These are phyloP conservation scores for Hirundichthys speculiger DNA, from an alignment of 2,113 vertebrate species.

Conservation along the genomic window DNA sequence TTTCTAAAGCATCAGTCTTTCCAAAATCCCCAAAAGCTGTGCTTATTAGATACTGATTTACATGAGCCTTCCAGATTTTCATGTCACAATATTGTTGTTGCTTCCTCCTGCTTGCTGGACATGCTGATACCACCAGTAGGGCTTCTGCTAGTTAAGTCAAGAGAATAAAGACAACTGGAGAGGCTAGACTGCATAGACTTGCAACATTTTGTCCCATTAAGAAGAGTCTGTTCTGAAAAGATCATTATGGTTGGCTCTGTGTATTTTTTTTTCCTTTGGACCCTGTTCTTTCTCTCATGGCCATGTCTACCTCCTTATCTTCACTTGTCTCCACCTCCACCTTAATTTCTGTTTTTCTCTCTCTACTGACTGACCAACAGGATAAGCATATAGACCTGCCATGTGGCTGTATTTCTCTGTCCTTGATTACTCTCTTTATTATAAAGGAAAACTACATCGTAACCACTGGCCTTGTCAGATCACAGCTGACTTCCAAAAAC, in stretches of 20 bases:
- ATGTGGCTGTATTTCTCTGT: conserved; percentile 33
- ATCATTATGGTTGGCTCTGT: neutral
- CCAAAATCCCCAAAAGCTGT: conserved; percentile 32
- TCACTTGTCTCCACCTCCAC: conserved; percentile 32
- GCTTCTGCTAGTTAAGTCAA: conserved; percentile 16
- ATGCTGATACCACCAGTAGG: conserved; percentile 31
- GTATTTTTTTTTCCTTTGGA: conserved; percentile 23
- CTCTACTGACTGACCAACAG: conserved; percentile 23
- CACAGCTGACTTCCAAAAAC: conserved; percentile 75
- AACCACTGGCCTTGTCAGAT: conserved; percentile 62
- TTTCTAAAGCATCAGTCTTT: neutral
- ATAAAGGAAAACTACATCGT: conserved; percentile 60
- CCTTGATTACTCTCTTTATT: conserved; percentile 67
- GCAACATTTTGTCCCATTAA: conserved; percentile 55
- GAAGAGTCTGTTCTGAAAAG: conserved; percentile 33
- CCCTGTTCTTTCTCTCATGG: conserved; percentile 6
- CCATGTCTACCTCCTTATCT: conserved; percentile 24
- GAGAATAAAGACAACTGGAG: conserved; percentile 52
- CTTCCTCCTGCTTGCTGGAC: conserved; percentile 38
- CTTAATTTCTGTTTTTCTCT: conserved; percentile 36
- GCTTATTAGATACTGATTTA: conserved; percentile 46
- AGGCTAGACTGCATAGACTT: conserved; percentile 38
- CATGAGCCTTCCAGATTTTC: conserved; percentile 51
- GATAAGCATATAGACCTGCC: conserved; percentile 54
- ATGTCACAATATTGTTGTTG: conserved; percentile 36